Conservation (phyloP, 2,888 invertebrate species). For the Psococerastis gibbosa region DNA sequence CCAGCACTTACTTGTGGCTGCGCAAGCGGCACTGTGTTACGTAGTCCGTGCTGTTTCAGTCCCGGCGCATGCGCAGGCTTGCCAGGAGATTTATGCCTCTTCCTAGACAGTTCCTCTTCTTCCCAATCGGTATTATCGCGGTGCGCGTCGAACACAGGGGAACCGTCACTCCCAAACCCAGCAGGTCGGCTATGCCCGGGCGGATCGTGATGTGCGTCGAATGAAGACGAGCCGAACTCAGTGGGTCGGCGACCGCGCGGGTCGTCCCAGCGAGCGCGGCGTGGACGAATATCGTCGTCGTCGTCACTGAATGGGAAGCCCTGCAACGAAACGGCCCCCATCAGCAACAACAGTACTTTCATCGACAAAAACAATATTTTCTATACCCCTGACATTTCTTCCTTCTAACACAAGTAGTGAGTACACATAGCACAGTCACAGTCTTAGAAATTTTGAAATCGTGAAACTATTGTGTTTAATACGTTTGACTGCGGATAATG, state of each 20-base stretch:
- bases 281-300: constrained; percentile 33
- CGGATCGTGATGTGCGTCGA: neutral
- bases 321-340: no score
- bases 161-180: neutral
- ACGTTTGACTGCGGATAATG: no score
- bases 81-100: neutral
- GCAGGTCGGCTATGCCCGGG: neutral
- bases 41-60: constrained; percentile 45
- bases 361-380: no score
- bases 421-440: no score
- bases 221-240: neutral
- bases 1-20: no score
- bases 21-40: constrained; percentile 60
- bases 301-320: constrained; percentile 54
- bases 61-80: constrained; percentile 19
- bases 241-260: constrained; percentile 17
- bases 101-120: neutral
- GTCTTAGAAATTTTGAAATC: no score
- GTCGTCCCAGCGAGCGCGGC: constrained; percentile 24
- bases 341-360: no score
- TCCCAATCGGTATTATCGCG: neutral
- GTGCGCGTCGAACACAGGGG: neutral
- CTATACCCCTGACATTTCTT: no score
- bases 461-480: no score
- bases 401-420: no score